phyloP scores from a whole-genome alignment of 1,140 invertebrate genomes.

The Ephestia elutella region DNA sequence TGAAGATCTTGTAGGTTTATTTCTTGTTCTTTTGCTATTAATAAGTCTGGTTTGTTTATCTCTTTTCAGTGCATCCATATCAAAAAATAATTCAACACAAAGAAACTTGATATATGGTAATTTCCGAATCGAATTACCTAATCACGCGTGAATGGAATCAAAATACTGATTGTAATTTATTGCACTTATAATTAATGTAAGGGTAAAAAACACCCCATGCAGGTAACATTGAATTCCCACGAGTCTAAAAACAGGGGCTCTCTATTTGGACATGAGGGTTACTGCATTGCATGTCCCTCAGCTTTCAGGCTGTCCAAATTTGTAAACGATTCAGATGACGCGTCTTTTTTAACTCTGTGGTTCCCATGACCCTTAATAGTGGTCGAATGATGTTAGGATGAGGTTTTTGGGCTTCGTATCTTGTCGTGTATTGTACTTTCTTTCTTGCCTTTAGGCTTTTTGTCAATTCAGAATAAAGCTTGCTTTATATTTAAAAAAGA shows the following conservation, averaged over 20 bases:
- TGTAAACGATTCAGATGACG: slow-evolving; percentile 37
- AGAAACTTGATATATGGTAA: slow-evolving; percentile 16
- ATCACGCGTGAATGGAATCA: slow-evolving; percentile 43
- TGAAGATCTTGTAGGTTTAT: too few relatives aligned
- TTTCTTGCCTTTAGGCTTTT: background rate
- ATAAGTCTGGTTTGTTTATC: too few relatives aligned
- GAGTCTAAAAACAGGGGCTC: slow-evolving; percentile 42
- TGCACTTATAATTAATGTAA: slow-evolving; percentile 46
- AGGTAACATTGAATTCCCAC: slow-evolving; percentile 54
- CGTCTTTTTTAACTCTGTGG: slow-evolving; percentile 26
- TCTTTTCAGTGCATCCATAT: too few relatives aligned
- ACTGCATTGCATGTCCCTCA: slow-evolving; percentile 36
- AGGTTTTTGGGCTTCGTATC: background rate
- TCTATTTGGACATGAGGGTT: slow-evolving; percentile 44
- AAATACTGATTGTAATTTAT: slow-evolving; percentile 62
- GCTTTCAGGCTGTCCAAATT: slow-evolving; percentile 35
- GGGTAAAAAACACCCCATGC: slow-evolving; percentile 33
- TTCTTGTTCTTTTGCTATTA: too few relatives aligned
- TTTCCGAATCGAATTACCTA: slow-evolving; percentile 30
- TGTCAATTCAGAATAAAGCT: too few relatives aligned
- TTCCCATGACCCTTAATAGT: slow-evolving; percentile 37
- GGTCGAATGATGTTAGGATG: background rate
- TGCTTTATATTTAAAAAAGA: too few relatives aligned
- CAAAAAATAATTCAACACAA: background rate
- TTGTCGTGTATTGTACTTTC: background rate